Conservation (phyloP, 2,888 invertebrate species). For the Alloscopus bannaensis region DNA sequence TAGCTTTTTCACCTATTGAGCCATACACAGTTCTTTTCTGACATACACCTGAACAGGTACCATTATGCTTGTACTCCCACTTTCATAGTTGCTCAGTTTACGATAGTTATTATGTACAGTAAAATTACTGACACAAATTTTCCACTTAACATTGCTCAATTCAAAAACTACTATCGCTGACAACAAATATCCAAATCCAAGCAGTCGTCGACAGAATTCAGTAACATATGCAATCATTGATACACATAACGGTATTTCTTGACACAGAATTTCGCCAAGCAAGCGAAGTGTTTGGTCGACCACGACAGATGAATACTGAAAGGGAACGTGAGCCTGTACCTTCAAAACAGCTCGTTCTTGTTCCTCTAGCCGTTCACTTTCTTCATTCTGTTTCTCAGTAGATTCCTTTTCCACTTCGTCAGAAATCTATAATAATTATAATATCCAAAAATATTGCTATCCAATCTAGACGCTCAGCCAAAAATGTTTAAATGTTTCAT, state of each 20-base stretch:
- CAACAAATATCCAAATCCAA: conserved; percentile 9
- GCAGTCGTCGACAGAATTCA: conserved; percentile 27
- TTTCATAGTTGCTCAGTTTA: not conserved
- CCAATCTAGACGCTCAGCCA: too few species aligned
- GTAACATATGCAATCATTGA: conserved; percentile 47
- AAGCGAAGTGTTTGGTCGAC: conserved; percentile 44
- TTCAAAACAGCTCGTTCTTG: conserved; percentile 46
- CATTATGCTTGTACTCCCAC: conserved; percentile 24
- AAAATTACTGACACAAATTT: too few species aligned
- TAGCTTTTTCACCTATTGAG: too few species aligned
- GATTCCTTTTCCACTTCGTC: conserved; percentile 20
- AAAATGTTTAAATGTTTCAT: conserved; percentile 7
- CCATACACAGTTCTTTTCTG: conserved; percentile 17
- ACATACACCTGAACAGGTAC: conserved; percentile 48
- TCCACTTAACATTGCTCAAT: conserved; percentile 18
- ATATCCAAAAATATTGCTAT: too few species aligned
- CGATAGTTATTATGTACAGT: too few species aligned
- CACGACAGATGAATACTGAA: conserved; percentile 52
- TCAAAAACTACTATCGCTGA: conserved; percentile 15
- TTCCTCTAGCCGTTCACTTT: conserved; percentile 27
- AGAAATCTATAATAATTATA: conserved; percentile 51
- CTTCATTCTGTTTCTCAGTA: conserved; percentile 21
- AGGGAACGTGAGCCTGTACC: conserved; percentile 61
- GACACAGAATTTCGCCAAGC: conserved; percentile 44
- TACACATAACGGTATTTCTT: conserved; percentile 39